Evolutionary conservation across 2,113 vertebrate species (phyloP), one percentile per base, ranked within the genome.

Genomic region (Syngnathus typhle): DNA sequence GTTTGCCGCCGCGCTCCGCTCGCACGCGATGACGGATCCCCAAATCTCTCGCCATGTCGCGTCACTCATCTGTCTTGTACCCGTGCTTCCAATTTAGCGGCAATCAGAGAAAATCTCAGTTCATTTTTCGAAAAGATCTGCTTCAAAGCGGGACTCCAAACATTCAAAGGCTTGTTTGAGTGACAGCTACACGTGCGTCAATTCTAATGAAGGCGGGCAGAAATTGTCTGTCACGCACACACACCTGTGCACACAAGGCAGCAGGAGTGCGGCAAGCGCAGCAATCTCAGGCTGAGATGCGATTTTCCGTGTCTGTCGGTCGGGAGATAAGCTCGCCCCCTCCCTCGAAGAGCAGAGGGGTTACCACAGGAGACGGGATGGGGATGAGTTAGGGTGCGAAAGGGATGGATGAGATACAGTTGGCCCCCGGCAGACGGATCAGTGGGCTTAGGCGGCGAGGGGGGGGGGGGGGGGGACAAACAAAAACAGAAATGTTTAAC

Each of bases 401-500:
- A 13, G 55, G 55, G 55, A 58, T 58, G 6, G 55, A 58, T 18
- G 27, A 58, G 55, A 58, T 58, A 58, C 55, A 36, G 27, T 58
- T 13, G 55, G 55, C 55, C 55, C 36, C 55, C 13, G 55, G 55
- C 27, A 36, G 55, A 58, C 15, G 55, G 55, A 58, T 58, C 55
- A 58, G 27, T 36, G 27, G 55, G 55, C 15, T 36, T 58, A 58
- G 55, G 27, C 6, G 55, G 6, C 13, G 6, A 11, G 55, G 27
- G 11, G 4, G 5, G 5, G 12, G 55, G 27, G 11, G 4, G 5
- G 5, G 12, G 2, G 1, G 36, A 27, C 55, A 58, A 58, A 58
- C 55, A 58, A 58, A 58, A 58, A 16, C 27, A 36, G 12, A 36
- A 36, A 58, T 58, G 55, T 58, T 58, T 36, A 58, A 58, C 55